Conservation (phyloP, 2,113 vertebrate genomes). For the Kryptolebias marmoratus region DNA sequence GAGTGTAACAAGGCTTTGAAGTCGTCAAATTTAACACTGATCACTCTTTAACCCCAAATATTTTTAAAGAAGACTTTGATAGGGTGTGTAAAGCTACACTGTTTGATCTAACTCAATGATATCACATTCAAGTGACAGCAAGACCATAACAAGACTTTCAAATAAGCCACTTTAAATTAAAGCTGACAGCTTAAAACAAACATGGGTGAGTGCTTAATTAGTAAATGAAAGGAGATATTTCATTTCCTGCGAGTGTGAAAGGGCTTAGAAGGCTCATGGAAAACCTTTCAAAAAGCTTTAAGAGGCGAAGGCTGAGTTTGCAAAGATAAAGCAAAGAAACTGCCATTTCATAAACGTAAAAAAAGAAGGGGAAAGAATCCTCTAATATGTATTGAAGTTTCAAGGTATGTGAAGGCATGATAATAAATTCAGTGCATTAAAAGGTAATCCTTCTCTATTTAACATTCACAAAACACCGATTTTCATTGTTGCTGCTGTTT, state of each 20-base stretch:
- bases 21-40: slow-evolving; percentile 79
- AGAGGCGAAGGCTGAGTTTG: slow-evolving; percentile 48
- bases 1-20: slow-evolving; percentile 65
- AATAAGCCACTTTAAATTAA: slow-evolving; percentile 80
- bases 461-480: slow-evolving; percentile 38
- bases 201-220: slow-evolving; percentile 79
- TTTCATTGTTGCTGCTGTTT: slow-evolving; percentile 35
- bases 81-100: slow-evolving; percentile 72
- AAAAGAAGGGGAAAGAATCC: slow-evolving; percentile 9
- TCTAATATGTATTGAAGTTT: slow-evolving; percentile 14
- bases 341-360: slow-evolving; percentile 26
- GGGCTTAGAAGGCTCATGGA: slow-evolving; percentile 62
- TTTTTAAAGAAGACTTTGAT: slow-evolving; percentile 77
- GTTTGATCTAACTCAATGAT: slow-evolving; percentile 76
- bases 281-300: slow-evolving; percentile 61
- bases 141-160: slow-evolving; percentile 79
- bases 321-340: slow-evolving; percentile 38
- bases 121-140: slow-evolving; percentile 75
- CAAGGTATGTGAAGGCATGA: slow-evolving; percentile 25
- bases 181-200: slow-evolving; percentile 83
- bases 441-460: slow-evolving; percentile 26
- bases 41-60: slow-evolving; percentile 80
- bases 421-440: slow-evolving; percentile 23
- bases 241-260: slow-evolving; percentile 72
- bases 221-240: slow-evolving; percentile 82